Evolutionary conservation across 2,797 vertebrate species (phyloP), one percentile per base, ranked within the genome.

Genomic region (Cryptoblepharus egeriae): DNA sequence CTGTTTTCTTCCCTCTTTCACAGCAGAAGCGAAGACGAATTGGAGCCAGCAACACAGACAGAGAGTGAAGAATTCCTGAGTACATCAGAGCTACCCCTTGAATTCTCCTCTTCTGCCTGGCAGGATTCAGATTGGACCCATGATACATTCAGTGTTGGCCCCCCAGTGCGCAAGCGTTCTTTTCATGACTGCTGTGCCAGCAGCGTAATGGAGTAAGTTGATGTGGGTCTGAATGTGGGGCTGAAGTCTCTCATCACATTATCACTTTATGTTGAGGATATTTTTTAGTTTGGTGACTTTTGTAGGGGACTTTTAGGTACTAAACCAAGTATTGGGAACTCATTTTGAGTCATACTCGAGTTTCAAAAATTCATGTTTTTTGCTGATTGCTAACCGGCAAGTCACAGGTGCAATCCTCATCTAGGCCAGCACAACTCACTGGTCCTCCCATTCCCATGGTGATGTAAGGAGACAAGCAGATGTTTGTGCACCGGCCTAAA

Each of bases 191-290:
- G 26, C 26, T 84, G 82, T 42, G 60, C 70, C 39, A 49, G 5
- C 26, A 84, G 82, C 16, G 57, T 37, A 24, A 37, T 42, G 18
- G 82, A 84, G 82, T 84, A 61, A 84, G 82, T 18, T 16, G 28
- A 16, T 37, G 63, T 32, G 5, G 30, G 11, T 2, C 26, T n/a
- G 52, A 42, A 11, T 42, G 42, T 2, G 35, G 15, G 1, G 15
- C 35, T 35, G 9, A 15, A 55, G 7, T 13, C 13, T 63, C 3
- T 30, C 16, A 20, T 20, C 35, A 16, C 61, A 20, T 15, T 42
- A 10, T n/a, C 16, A 24, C 26, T 11, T 69, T 10, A 58, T 58
- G 57, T 58, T 22, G 5, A 58, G 20, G 57, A 22, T n/a, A 58
- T 10, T 52, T 52, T 52, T 52, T 52, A 18, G 49, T 52, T 52